Conservation (phyloP, 2,888 invertebrate species). For the Melanotus villosus region DNA sequence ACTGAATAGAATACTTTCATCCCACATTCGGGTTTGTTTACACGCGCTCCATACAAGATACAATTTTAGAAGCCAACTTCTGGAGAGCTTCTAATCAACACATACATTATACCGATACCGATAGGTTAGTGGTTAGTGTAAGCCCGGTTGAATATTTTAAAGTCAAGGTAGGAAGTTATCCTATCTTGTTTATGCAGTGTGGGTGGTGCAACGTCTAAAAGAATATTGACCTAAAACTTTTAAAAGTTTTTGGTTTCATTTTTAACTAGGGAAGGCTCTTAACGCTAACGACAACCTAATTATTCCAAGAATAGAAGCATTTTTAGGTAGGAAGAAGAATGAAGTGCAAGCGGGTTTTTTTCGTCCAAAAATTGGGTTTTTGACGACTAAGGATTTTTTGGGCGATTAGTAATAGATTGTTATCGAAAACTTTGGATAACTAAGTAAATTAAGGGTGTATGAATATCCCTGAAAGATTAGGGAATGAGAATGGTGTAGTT, state of each 20-base stretch:
- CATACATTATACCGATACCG: constrained; percentile 16
- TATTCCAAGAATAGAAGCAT: too few relatives aligned
- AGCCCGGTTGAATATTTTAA: constrained; percentile 12
- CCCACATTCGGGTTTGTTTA: background rate
- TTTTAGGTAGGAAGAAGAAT: too few relatives aligned
- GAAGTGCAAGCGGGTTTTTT: too few relatives aligned
- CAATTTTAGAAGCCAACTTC: constrained; percentile 13
- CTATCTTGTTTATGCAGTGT: constrained; percentile 12
- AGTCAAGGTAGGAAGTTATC: constrained; percentile 13
- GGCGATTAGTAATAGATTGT: too few relatives aligned
- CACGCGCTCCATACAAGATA: background rate
- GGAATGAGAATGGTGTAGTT: too few relatives aligned
- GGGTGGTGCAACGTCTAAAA: constrained; percentile 9
- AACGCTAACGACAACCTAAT: too few relatives aligned
- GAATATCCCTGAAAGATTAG: too few relatives aligned
- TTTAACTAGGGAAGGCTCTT: background rate
- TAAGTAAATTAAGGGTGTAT: too few relatives aligned
- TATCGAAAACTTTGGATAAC: too few relatives aligned
- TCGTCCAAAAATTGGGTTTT: too few relatives aligned
- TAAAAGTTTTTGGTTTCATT: background rate
- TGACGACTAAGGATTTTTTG: too few relatives aligned
- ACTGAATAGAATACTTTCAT: background rate
- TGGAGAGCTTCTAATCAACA: constrained; percentile 24
- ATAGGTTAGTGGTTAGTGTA: constrained; percentile 27
- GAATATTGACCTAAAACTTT: constrained; percentile 5